Conservation (phyloP, 2,113 vertebrate species). For the Mirza zaza region DNA sequence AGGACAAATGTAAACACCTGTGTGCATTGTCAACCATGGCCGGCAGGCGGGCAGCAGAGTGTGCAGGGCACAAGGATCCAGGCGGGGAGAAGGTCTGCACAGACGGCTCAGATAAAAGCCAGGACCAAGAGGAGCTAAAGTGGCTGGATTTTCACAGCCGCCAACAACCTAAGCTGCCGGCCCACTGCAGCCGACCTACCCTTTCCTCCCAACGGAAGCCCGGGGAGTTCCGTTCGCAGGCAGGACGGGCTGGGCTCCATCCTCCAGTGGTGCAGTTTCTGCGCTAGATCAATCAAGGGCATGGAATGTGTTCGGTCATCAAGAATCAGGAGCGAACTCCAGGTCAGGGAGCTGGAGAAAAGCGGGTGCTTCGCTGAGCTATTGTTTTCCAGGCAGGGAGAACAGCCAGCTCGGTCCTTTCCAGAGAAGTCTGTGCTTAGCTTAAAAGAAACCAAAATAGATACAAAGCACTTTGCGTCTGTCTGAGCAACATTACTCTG, state of each 20-base stretch:
- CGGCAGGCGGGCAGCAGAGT: too few species aligned
- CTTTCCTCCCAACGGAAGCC: background rate
- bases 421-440: conserved; percentile 58
- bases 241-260: background rate
- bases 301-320: conserved; percentile 61
- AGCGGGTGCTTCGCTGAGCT: background rate
- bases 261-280: background rate
- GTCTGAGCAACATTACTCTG: conserved; percentile 12
- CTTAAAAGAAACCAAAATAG: conserved; percentile 62
- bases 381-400: background rate
- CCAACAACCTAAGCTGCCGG: background rate
- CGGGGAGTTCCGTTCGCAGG: background rate
- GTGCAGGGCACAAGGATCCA: accelerated
- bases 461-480: background rate
- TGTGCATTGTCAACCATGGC: background rate
- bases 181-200: accelerated
- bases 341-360: conserved; percentile 35
- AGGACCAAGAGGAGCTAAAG: too few species aligned
- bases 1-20: background rate
- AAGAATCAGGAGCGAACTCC: background rate
- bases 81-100: background rate
- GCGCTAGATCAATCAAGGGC: conserved; percentile 52
- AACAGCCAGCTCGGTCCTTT: background rate
- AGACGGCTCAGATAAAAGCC: accelerated
- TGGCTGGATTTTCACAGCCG: background rate